A percentile compares a stretch with the other conserved stretches of the same genome.
phyloP scores from a whole-genome alignment of 2,113 vertebrate species.

The Sylvicapra grimmia region DNA sequence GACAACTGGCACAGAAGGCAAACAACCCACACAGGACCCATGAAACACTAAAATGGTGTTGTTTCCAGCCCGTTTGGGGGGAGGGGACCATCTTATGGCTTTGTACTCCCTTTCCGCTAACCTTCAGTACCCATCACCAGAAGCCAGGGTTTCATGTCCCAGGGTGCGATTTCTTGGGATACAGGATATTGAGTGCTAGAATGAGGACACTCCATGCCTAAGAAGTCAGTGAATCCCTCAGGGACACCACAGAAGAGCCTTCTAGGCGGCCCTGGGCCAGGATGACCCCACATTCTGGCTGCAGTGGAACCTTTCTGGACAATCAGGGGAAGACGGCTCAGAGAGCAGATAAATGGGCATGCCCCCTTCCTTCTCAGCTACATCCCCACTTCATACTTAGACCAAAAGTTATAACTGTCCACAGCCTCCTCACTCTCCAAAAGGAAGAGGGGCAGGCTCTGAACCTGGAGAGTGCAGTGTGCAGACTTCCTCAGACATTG shows the following conservation, averaged over 20 bases:
- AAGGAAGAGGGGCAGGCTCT: neutral
- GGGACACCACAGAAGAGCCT: neutral
- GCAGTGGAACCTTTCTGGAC: neutral
- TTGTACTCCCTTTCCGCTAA: neutral
- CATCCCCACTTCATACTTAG: neutral
- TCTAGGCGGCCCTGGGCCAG: neutral
- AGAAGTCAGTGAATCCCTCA: neutral
- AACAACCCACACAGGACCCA: neutral
- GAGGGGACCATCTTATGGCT: neutral
- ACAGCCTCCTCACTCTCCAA: neutral
- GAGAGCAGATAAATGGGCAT: neutral
- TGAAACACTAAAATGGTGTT: neutral
- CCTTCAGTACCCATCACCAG: neutral
- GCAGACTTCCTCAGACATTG: neutral
- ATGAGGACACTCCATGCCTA: neutral
- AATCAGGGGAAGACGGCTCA: neutral
- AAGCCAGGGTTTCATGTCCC: neutral
- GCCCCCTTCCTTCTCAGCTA: neutral
- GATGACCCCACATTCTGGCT: neutral
- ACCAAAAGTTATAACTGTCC: neutral
- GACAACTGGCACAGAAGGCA: neutral
- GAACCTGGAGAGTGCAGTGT: neutral
- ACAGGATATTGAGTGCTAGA: conserved; percentile 6
- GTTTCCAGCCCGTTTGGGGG: neutral
- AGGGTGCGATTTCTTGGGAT: neutral